phyloP scores from a whole-genome alignment of 2,888 invertebrate species.

The Drosophila mayaguana region DNA sequence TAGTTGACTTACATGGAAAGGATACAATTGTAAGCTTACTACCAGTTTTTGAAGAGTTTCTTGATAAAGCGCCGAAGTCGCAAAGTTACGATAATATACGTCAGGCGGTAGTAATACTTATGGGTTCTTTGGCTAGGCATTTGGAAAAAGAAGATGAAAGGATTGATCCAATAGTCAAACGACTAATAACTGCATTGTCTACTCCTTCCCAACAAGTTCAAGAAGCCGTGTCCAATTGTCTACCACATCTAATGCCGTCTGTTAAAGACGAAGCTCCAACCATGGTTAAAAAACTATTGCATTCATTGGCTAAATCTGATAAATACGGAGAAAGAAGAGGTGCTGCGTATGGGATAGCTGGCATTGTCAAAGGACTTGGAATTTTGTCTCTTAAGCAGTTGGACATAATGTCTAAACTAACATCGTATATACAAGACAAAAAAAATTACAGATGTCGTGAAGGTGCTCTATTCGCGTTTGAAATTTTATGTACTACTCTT shows the following conservation, averaged over 20 bases:
- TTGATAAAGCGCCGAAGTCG: slow-evolving; percentile 96
- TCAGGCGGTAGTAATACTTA: slow-evolving; percentile 97
- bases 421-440: slow-evolving; percentile 97
- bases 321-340: slow-evolving; percentile 94
- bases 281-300: slow-evolving; percentile 94
- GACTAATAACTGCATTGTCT: slow-evolving; percentile 95
- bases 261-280: slow-evolving; percentile 96
- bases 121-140: slow-evolving; percentile 99
- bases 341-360: slow-evolving; percentile 98
- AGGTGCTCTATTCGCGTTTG: slow-evolving; percentile 98
- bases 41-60: slow-evolving; percentile 96
- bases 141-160: slow-evolving; percentile 95
- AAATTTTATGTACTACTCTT: slow-evolving; percentile 95
- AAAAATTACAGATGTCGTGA: slow-evolving; percentile 97
- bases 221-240: slow-evolving; percentile 98
- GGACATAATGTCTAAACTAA: slow-evolving; percentile 97
- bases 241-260: slow-evolving; percentile 96
- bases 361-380: slow-evolving; percentile 98
- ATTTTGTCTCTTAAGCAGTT: slow-evolving; percentile 97
- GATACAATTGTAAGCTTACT: slow-evolving; percentile 91
- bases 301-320: slow-evolving; percentile 94
- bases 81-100: slow-evolving; percentile 96
- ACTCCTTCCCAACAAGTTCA: slow-evolving; percentile 99
- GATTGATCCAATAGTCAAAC: slow-evolving; percentile 96
- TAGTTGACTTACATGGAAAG: slow-evolving; percentile 97